A percentile compares a stretch with the other conserved stretches of the same genome.
phyloP scores from a whole-genome alignment of 2,113 vertebrate genomes.

The Canis aureus region DNA sequence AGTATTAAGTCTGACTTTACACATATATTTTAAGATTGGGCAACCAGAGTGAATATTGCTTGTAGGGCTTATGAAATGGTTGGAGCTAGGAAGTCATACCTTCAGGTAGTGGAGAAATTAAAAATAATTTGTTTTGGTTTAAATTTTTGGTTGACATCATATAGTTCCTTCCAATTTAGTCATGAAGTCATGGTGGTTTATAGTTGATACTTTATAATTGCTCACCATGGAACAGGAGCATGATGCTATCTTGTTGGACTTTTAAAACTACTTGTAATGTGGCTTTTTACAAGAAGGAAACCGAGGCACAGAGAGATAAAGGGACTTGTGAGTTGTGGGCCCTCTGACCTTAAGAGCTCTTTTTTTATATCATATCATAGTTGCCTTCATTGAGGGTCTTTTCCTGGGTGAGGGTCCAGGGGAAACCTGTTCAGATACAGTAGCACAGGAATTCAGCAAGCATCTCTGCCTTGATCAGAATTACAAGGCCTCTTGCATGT shows the following conservation, averaged over 20 bases:
- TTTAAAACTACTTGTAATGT: conserved; percentile 11
- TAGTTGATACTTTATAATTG: not conserved
- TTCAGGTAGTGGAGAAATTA: not conserved
- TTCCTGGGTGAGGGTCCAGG: not conserved
- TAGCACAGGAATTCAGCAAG: not conserved
- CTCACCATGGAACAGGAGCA: not conserved
- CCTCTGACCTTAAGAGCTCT: not conserved
- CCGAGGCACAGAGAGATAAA: not conserved
- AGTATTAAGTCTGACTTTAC: not conserved
- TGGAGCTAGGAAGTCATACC: not conserved
- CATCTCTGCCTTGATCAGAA: not conserved
- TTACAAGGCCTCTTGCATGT: conserved; percentile 43
- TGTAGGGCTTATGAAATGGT: not conserved
- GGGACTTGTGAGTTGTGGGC: not conserved
- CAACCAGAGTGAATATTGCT: not conserved
- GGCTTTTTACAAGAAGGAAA: conserved; percentile 11
- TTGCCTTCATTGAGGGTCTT: not conserved
- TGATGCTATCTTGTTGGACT: conserved; percentile 3
- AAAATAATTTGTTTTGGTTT: conserved; percentile 5
- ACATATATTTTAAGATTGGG: not conserved
- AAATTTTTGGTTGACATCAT: not conserved
- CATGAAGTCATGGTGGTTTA: conserved; percentile 8
- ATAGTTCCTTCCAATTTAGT: conserved; percentile 23
- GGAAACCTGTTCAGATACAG: not conserved
- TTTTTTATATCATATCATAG: not conserved